These are phyloP conservation scores for Phasia obesa DNA, from an alignment of 2,888 invertebrate species.

Conservation along the genomic window DNA sequence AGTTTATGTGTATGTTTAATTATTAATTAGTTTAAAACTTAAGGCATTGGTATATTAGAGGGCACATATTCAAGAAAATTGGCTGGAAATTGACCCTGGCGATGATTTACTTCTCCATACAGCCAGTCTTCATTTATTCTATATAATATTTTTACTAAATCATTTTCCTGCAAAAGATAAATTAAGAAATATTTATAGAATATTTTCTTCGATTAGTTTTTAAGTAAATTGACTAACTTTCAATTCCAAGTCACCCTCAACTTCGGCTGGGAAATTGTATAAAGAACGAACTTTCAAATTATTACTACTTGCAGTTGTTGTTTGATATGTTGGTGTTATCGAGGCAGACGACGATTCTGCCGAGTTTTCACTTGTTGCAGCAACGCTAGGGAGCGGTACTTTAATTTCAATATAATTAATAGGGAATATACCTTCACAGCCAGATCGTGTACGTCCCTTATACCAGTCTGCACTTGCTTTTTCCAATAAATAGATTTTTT, in stretches of 20 bases:
- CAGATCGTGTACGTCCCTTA: constrained; percentile 87
- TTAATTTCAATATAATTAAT: constrained; percentile 90
- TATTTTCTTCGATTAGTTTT: neutral
- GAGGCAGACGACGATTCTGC: constrained; percentile 53
- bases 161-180: constrained; percentile 83
- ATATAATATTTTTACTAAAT: constrained; percentile 86
- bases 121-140: constrained; percentile 91
- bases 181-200: neutral
- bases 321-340: constrained; percentile 61
- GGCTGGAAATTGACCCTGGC: constrained; percentile 90
- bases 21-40: constrained; percentile 63
- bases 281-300: constrained; percentile 85
- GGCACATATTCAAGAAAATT: constrained; percentile 88
- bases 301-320: constrained; percentile 48
- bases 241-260: constrained; percentile 84
- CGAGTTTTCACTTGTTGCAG: constrained; percentile 40
- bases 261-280: constrained; percentile 88
- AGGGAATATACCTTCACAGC: constrained; percentile 91
- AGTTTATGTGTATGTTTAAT: constrained; percentile 40
- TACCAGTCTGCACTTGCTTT: constrained; percentile 91
- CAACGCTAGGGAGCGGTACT: constrained; percentile 85
- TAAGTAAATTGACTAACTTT: constrained; percentile 80
- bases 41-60: constrained; percentile 81
- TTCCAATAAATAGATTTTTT: constrained; percentile 87
- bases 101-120: constrained; percentile 87